Evolutionary conservation across 2,888 invertebrate species (phyloP).

Genomic region (Temnothorax ravouxi): DNA sequence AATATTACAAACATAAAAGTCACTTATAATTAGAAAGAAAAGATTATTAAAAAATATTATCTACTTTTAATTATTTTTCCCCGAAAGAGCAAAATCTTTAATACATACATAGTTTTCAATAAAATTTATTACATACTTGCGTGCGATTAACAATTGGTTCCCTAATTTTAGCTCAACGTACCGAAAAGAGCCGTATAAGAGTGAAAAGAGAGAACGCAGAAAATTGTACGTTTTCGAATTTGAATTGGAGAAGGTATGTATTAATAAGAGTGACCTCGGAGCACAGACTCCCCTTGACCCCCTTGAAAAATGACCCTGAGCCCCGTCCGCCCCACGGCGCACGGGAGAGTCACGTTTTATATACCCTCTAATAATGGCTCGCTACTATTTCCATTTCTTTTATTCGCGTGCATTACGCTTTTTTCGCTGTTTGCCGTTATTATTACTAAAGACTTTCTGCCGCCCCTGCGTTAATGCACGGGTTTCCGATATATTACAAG

Average conservation of each 20-base stretch:
- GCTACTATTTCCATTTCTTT: slow-evolving; percentile 45
- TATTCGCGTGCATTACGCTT: slow-evolving; percentile 46
- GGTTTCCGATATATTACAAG: slow-evolving; percentile 8
- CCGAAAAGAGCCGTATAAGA: not conserved
- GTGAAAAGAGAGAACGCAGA: slow-evolving; percentile 14
- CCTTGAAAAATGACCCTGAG: slow-evolving; percentile 81
- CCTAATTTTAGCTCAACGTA: not conserved
- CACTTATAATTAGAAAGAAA: not conserved
- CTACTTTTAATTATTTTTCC: not conserved
- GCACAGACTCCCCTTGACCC: slow-evolving; percentile 82
- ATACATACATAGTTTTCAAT: not conserved
- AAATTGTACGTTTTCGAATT: slow-evolving; percentile 68
- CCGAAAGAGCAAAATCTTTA: not conserved
- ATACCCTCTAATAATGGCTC: slow-evolving; percentile 49
- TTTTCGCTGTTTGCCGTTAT: slow-evolving; percentile 42
- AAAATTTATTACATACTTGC: not conserved
- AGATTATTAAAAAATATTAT: not conserved
- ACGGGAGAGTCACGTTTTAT: slow-evolving; percentile 60
- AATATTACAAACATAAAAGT: too few relatives aligned
- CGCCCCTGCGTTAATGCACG: not conserved
- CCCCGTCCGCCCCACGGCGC: slow-evolving; percentile 69
- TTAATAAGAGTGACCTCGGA: slow-evolving; percentile 76
- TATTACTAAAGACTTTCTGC: slow-evolving; percentile 13
- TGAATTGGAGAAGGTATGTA: slow-evolving; percentile 54
- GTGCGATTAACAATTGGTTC: not conserved